Evolutionary conservation across 2,888 invertebrate genomes (phyloP), one percentile per base, ranked within the genome.

Genomic region (Trypoxylon attenuatum): DNA sequence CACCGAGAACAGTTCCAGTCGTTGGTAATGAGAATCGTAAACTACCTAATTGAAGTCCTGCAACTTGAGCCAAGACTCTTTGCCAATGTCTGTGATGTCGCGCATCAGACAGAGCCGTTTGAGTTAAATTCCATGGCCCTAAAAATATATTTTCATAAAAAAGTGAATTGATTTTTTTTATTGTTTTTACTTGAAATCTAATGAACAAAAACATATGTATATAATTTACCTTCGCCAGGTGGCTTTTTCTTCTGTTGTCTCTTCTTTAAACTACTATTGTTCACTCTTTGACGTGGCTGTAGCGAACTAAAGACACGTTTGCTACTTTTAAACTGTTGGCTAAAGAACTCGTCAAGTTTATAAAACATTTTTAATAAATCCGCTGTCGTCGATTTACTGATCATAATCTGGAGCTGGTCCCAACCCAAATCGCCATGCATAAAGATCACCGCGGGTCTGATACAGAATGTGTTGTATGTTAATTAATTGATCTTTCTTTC

Each of bases 341-440:
- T 94, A 88, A 99, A 98, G 89, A 99, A 99, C 88, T 98, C 97
- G 80, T 97, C 97, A 27, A 99, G 90, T 84, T 98, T 98, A 71
- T 95, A 94, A 85, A 94, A 96, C 95, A 99, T 98, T 89, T 98
- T 99, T 47, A 98, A 89, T 62, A 99, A 89, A 89, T 99, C 99
- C 0, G 97, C 96, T 0, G 98, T 98, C 1, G 99, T 99, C 47
- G 97, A 97, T 87, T 97, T 95, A 3, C 96, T 96, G 85, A 99
- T 98, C 91, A 99, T 94, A 79, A 99, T 91, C 89, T 99, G 98
- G 41, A 99, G 90, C 84, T 96, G 98, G 85, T 97, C 96, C 99
- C 99, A 99, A 67, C 92, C 92, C 53, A 98, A 89, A 77, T 96
- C 95, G 39, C 96, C 96, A 85, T 97, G 96, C 83, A 97, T 93